phyloP scores from a whole-genome alignment of 1,140 invertebrate species.

The Choristoneura fumiferana region DNA sequence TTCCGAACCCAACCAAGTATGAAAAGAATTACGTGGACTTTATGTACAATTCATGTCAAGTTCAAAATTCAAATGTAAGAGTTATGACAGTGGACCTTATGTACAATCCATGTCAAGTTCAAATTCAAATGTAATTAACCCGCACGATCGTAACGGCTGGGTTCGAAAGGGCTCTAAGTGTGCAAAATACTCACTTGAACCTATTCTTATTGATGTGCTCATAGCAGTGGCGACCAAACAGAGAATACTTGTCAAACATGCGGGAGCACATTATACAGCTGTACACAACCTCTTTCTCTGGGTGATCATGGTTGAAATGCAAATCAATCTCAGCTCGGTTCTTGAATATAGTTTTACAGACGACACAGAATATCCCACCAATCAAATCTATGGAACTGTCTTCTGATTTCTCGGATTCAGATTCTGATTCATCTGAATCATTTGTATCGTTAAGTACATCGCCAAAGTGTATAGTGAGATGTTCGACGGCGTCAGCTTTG shows the following conservation, averaged over 20 bases:
- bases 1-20: too few relatives aligned
- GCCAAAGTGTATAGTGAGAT: conserved; percentile 58
- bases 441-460: conserved; percentile 30
- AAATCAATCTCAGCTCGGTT: conserved; percentile 55
- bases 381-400: conserved; percentile 55
- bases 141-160: too few relatives aligned
- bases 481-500: conserved; percentile 43
- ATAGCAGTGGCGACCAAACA: conserved; percentile 55
- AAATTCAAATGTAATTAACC: too few relatives aligned
- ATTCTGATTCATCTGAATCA: conserved; percentile 22
- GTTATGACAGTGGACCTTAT: too few relatives aligned
- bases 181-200: conserved; percentile 65
- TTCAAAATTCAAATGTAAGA: too few relatives aligned
- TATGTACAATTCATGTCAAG: too few relatives aligned
- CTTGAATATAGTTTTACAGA: conserved; percentile 46
- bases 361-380: conserved; percentile 52
- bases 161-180: too few relatives aligned
- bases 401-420: conserved; percentile 21
- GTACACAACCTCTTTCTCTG: conserved; percentile 49
- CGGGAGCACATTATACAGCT: conserved; percentile 57
- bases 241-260: conserved; percentile 55
- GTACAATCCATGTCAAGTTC: too few relatives aligned
- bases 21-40: too few relatives aligned
- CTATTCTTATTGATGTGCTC: conserved; percentile 52
- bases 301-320: conserved; percentile 52